A percentile compares a stretch with the other conserved stretches of the same genome.
These are phyloP conservation scores for Trachelipus rathkii DNA, from an alignment of 1,140 invertebrate species.

Conservation along the genomic window DNA sequence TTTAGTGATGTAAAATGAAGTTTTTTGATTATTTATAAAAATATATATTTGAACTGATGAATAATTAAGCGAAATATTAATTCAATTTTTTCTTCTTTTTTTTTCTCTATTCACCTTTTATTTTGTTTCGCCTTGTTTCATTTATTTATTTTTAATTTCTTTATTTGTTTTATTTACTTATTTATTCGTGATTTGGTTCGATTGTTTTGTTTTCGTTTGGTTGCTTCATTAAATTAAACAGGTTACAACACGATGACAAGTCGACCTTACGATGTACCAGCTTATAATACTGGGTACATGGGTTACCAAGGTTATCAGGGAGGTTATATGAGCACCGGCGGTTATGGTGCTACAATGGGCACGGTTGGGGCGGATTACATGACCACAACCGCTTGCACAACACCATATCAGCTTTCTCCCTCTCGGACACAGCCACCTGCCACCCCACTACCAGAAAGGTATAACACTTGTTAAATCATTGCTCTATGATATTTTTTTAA, in stretches of 20 bases:
- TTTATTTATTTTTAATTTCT: slow-evolving; percentile 7
- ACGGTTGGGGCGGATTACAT: slow-evolving; percentile 40
- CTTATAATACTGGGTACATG: slow-evolving; percentile 45
- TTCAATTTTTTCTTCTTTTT: too few relatives aligned
- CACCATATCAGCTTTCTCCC: slow-evolving; percentile 45
- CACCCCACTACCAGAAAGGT: slow-evolving; percentile 45
- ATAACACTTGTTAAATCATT: background rate
- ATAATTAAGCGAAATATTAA: too few relatives aligned
- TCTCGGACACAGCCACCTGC: slow-evolving; percentile 43
- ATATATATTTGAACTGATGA: too few relatives aligned
- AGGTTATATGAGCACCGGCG: slow-evolving; percentile 41
- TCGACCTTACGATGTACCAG: slow-evolving; percentile 43
- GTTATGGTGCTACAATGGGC: slow-evolving; percentile 41
- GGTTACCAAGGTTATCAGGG: slow-evolving; percentile 45
- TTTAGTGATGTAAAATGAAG: too few relatives aligned
- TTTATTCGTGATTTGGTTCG: background rate
- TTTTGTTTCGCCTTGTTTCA: background rate
- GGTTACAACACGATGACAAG: slow-evolving; percentile 45
- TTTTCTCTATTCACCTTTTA: background rate
- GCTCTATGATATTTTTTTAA: background rate
- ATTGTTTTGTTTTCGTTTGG: background rate
- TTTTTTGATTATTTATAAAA: too few relatives aligned
- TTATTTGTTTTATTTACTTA: background rate
- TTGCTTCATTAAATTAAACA: background rate
- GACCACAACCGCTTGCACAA: slow-evolving; percentile 42